Conservation (phyloP, 37 sponge, comb jelly and placozoan genomes). For the Chondrosia reniformis region DNA sequence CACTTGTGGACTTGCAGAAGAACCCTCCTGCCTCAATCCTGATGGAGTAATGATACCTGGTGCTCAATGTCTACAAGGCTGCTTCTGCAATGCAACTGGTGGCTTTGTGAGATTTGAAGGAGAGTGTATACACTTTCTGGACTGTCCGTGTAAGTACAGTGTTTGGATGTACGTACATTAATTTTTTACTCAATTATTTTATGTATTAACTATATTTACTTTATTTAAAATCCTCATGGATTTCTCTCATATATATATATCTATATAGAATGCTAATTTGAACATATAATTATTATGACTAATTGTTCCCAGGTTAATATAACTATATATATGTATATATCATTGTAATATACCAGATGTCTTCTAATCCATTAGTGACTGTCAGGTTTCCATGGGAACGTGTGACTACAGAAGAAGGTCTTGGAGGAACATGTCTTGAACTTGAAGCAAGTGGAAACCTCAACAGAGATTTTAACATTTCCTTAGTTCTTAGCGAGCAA, state of each 20-base stretch:
- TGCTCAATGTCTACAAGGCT: neutral
- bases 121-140: neutral
- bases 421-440: neutral
- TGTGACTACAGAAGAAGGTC: neutral
- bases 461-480: neutral
- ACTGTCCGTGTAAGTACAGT: neutral
- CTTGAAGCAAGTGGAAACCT: neutral
- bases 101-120: neutral
- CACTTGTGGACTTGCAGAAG: neutral
- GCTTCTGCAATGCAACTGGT: neutral
- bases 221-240: too few species aligned
- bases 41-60: neutral
- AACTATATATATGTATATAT: too few species aligned
- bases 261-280: too few species aligned
- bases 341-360: too few species aligned
- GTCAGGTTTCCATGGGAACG: neutral
- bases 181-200: neutral
- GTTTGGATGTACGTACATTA: neutral
- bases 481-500: neutral
- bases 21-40: neutral
- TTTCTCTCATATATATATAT: too few species aligned
- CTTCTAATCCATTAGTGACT: too few species aligned
- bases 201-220: too few species aligned
- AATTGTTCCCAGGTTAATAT: too few species aligned
- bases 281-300: too few species aligned